Evolutionary conservation across 2,888 invertebrate species (phyloP).

Genomic region (Parnassius smintheus): DNA sequence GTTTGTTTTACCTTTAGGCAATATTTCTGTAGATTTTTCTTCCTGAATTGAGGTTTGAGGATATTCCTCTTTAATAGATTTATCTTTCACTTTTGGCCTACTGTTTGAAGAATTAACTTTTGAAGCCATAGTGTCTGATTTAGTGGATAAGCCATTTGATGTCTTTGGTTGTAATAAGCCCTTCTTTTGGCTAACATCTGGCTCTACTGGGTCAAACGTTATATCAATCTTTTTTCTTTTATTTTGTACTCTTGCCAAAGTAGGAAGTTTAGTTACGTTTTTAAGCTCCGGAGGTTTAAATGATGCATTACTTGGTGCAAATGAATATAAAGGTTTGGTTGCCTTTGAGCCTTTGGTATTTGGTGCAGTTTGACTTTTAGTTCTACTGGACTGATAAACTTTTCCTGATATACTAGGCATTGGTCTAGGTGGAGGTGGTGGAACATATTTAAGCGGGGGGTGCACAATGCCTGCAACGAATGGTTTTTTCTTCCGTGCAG

Average conservation of each 20-base stretch:
- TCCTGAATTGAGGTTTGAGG: not conserved
- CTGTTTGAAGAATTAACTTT: not conserved
- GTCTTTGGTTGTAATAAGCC: too few species aligned
- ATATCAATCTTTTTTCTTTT: slow-evolving; percentile 31
- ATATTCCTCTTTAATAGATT: not conserved
- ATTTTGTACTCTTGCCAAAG: slow-evolving; percentile 33
- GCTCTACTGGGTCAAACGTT: slow-evolving; percentile 9
- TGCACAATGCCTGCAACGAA: slow-evolving; percentile 59
- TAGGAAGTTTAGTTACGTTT: slow-evolving; percentile 44
- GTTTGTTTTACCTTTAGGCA: slow-evolving; percentile 42
- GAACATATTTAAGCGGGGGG: slow-evolving; percentile 45
- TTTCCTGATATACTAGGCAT: slow-evolving; percentile 59
- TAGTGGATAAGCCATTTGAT: not conserved
- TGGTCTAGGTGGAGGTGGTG: slow-evolving; percentile 36
- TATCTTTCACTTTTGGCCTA: not conserved
- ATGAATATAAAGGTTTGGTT: slow-evolving; percentile 44
- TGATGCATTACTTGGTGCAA: slow-evolving; percentile 77
- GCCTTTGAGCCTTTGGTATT: slow-evolving; percentile 25
- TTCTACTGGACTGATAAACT: slow-evolving; percentile 53
- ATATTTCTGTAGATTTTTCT: not conserved
- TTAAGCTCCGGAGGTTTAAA: slow-evolving; percentile 73
- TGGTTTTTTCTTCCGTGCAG: slow-evolving; percentile 61
- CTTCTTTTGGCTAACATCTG: slow-evolving; percentile 1
- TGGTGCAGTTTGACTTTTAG: slow-evolving; percentile 5
- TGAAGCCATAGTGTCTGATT: not conserved